phyloP scores from a whole-genome alignment of 2,113 vertebrate genomes.

The Malaclemys terrapin region DNA sequence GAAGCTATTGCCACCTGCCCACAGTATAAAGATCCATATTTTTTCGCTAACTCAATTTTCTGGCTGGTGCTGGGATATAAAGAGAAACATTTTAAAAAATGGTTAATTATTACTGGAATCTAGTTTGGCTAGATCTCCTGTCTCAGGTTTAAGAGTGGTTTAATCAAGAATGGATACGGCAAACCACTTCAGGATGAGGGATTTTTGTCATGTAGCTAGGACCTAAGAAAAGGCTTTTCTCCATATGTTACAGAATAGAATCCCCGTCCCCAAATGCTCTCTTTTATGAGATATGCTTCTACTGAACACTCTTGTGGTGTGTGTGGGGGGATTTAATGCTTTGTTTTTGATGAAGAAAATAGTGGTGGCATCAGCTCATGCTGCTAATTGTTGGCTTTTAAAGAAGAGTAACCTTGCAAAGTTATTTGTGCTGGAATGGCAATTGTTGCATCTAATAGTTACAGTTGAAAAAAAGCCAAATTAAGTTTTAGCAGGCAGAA shows the following conservation, averaged over 20 bases:
- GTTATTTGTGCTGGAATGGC: not conserved
- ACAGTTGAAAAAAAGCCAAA: not conserved
- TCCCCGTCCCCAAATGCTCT: rapidly evolving
- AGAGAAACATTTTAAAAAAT: not conserved
- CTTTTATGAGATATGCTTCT: rapidly evolving
- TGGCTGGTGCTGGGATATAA: not conserved
- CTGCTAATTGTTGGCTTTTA: not conserved
- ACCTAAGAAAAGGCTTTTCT: not conserved
- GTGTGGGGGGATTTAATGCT: not conserved
- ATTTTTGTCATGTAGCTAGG: not conserved
- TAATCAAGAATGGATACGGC: not conserved
- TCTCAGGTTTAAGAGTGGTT: not conserved
- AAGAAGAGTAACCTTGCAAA: not conserved
- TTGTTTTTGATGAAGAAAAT: not conserved
- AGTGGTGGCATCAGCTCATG: not conserved
- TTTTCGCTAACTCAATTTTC: not conserved
- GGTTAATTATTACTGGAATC: not conserved
- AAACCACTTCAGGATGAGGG: not conserved
- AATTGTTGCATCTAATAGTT: not conserved
- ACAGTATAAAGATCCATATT: not conserved
- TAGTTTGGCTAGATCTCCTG: not conserved
- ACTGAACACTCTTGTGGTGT: not conserved
- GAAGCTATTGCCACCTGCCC: rapidly evolving
- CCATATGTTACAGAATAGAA: not conserved
- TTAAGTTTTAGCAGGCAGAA: not conserved